Base-by-base conservation (phyloP, 2,797 vertebrate species). In the Loris lydekkerianus region DNA sequence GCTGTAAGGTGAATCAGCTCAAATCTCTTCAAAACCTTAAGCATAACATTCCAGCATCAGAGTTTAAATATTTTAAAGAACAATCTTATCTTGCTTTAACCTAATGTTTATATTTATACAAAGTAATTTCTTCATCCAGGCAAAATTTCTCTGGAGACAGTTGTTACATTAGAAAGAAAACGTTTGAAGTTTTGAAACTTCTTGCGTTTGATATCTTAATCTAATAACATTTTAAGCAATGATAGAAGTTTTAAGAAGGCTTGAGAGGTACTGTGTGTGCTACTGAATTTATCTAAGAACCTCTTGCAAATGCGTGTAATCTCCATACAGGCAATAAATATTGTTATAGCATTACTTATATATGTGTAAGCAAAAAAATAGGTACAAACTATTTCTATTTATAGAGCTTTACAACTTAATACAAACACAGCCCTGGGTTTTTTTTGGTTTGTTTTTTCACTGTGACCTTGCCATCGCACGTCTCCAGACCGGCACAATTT, bases 251-350 rank as follows among this genome's bases (percentile, higher is more conserved):
- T 11, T 11, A 14, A 70, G 53, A 81, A n/a, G 15, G 29, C 29
- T 15, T 11, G 5, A 34, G 29, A 69, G 23, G 15, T 1, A 8
- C 15, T 20, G 7, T 10, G 14, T 46, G 21, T 29, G 15, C 10
- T 8, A 3, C 17, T 49, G 27, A 40, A 14, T 65, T 46, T 37
- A 23, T 29, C 31, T 11, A 27, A 77, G 63, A 60, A 69, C 1
- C 2, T 8, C 63, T 70, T 60, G 63, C 5, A 31, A 60, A 70
- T 0, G 11, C 17, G 29, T 34, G 14, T 27, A 43, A 49, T 37
- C 53, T 70, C 8, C 27, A 56, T 4, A 53, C 37, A 2, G 1
- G 13, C 5, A 1, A 14, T 5, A 9, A 1, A 13, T 8, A 43
- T 2, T 56, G 20, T 43, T 14, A 13, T 18, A 31, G 18, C 6